Conservation (phyloP, 2,113 vertebrate genomes). For the Pollachius pollachius region DNA sequence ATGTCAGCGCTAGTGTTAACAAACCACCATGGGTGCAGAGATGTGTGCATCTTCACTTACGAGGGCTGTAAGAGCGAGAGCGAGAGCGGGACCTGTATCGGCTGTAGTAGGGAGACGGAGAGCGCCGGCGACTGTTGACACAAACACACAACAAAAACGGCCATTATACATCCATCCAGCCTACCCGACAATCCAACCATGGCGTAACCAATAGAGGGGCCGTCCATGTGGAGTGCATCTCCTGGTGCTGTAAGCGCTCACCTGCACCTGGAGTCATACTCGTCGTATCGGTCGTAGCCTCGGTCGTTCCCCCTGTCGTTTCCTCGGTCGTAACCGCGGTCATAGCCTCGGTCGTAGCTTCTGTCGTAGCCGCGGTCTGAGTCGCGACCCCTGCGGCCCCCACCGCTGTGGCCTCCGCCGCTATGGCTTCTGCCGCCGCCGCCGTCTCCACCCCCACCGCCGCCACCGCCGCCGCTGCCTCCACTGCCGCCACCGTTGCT, state of each 20-base stretch:
- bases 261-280: conserved; percentile 90
- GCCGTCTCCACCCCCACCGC: conserved; percentile 32
- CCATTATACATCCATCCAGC: too few relatives aligned
- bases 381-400: conserved; percentile 81
- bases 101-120: conserved; percentile 90
- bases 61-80: conserved; percentile 90
- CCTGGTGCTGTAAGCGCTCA: conserved; percentile 38
- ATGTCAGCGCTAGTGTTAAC: conserved; percentile 1
- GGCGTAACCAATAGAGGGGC: too few relatives aligned
- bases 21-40: too few relatives aligned
- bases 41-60: conserved; percentile 70
- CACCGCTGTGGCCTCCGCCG: conserved; percentile 52
- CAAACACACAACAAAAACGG: neutral
- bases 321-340: neutral
- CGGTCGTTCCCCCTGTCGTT: conserved; percentile 72
- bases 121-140: conserved; percentile 76
- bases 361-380: conserved; percentile 61
- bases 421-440: conserved; percentile 20
- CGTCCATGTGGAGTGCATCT: too few relatives aligned
- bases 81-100: conserved; percentile 88
- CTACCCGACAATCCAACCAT: too few relatives aligned
- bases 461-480: conserved; percentile 12
- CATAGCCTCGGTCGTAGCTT: conserved; percentile 74
- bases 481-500: conserved; percentile 20
- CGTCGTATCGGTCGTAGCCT: conserved; percentile 77